Conservation (phyloP, 2,888 invertebrate genomes). For the Salticus scenicus region DNA sequence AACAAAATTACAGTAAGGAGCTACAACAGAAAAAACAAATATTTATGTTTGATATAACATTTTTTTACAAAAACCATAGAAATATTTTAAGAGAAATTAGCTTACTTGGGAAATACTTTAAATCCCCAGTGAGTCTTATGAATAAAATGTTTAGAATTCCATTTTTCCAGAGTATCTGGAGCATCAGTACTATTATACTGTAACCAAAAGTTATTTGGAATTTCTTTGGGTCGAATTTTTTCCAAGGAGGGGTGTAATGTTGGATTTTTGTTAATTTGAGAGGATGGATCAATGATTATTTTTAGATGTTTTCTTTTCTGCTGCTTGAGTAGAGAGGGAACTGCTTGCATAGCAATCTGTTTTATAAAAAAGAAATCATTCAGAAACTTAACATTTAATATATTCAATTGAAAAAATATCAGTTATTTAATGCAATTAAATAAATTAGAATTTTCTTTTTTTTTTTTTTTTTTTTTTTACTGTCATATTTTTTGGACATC, state of each 20-base stretch:
- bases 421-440: too few relatives aligned
- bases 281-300: constrained; percentile 79
- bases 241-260: constrained; percentile 36
- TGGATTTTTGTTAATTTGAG: constrained; percentile 36
- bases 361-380: constrained; percentile 32
- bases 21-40: too few relatives aligned
- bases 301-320: constrained; percentile 83
- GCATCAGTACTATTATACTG: constrained; percentile 81
- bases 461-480: neutral
- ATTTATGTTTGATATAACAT: too few relatives aligned
- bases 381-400: too few relatives aligned
- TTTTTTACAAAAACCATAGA: too few relatives aligned
- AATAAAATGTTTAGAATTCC: constrained; percentile 84
- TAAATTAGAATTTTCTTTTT: too few relatives aligned
- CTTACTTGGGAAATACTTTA: constrained; percentile 77
- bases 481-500: constrained; percentile 21
- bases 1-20: too few relatives aligned
- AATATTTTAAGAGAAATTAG: too few relatives aligned
- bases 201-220: constrained; percentile 85
- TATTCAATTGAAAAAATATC: neutral
- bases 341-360: constrained; percentile 80
- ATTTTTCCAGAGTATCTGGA: constrained; percentile 82
- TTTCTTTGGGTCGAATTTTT: constrained; percentile 8
- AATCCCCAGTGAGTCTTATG: constrained; percentile 82
- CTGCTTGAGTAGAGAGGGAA: constrained; percentile 83